Conservation (phyloP, 2,113 vertebrate genomes). For the Istiophorus platypterus region DNA sequence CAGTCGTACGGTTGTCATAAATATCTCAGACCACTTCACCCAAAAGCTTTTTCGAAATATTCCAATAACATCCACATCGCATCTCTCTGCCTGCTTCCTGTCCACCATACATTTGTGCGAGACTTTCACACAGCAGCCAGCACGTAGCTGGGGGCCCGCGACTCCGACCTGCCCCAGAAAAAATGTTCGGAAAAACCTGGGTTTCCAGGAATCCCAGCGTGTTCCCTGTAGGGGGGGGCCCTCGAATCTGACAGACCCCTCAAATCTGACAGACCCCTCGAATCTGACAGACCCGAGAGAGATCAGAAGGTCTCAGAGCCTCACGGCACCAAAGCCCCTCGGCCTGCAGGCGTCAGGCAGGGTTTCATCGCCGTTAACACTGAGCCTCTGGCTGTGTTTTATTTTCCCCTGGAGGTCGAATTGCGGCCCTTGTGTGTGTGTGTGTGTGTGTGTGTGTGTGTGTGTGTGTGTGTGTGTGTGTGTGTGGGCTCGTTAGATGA, state of each 20-base stretch:
- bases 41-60: too few species aligned
- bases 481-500: constrained; percentile 24
- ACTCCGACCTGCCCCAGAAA: too few species aligned
- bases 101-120: too few species aligned
- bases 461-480: not conserved
- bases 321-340: not conserved
- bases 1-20: too few species aligned
- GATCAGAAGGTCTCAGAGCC: not conserved
- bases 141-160: too few species aligned
- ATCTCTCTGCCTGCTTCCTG: too few species aligned
- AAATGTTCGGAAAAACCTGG: too few species aligned
- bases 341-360: constrained; percentile 4
- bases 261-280: too few species aligned
- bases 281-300: not conserved
- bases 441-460: not conserved
- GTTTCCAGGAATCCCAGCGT: constrained; percentile 27
- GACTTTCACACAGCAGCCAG: too few species aligned
- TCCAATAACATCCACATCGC: too few species aligned
- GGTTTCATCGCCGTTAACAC: constrained; percentile 16
- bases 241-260: not conserved
- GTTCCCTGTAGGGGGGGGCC: not conserved
- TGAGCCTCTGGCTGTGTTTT: not conserved
- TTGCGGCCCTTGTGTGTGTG: not conserved
- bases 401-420: not conserved
- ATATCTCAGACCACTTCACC: too few species aligned